Conservation (phyloP, 2,797 vertebrate genomes). For the Hoplostethus mediterraneus region DNA sequence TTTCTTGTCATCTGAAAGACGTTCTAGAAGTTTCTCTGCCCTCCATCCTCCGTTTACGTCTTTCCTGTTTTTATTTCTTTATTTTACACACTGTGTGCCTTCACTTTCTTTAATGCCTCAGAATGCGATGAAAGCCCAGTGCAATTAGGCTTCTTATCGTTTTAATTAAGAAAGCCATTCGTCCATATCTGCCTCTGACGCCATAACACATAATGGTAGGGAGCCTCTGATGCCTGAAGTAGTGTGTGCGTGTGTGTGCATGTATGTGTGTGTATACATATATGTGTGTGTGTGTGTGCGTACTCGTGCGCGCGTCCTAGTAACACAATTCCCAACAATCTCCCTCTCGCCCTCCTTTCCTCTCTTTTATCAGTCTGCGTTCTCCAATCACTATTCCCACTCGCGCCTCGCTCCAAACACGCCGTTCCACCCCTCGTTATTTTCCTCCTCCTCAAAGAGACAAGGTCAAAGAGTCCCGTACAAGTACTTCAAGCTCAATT, state of each 20-base stretch:
- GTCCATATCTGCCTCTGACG: constrained; percentile 83
- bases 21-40: constrained; percentile 61
- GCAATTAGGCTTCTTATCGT: constrained; percentile 88
- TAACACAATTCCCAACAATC: constrained; percentile 78
- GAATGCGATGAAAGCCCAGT: constrained; percentile 81
- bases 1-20: constrained; percentile 53
- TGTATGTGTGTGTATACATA: constrained; percentile 18
- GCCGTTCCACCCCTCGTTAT: constrained; percentile 70
- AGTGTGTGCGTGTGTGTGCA: constrained; percentile 58
- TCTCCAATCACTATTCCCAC: constrained; percentile 74
- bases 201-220: constrained; percentile 80
- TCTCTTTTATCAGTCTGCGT: constrained; percentile 74
- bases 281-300: constrained; percentile 18
- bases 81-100: constrained; percentile 70
- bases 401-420: constrained; percentile 75
- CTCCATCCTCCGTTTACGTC: constrained; percentile 69
- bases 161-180: constrained; percentile 89
- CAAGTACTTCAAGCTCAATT: constrained; percentile 71
- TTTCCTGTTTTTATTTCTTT: constrained; percentile 74
- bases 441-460: constrained; percentile 68
- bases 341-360: constrained; percentile 56
- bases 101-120: constrained; percentile 81
- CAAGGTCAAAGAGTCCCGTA: constrained; percentile 75
- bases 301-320: constrained; percentile 53
- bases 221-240: constrained; percentile 81